Evolutionary conservation across 2,888 invertebrate genomes (phyloP).

Genomic region (Leptopilina myrica): DNA sequence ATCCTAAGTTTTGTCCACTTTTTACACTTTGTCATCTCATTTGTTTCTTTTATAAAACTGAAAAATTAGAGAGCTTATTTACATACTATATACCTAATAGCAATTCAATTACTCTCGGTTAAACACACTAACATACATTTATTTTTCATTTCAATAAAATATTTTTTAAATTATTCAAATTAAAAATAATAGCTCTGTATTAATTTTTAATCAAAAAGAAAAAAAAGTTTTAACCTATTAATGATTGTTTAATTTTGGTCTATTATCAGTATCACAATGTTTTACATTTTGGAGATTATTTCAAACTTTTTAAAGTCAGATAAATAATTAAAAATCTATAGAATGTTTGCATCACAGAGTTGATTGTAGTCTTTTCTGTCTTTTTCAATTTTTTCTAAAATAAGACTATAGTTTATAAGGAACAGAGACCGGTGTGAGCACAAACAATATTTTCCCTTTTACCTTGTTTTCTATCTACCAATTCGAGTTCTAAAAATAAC

Average conservation of each 20-base stretch:
- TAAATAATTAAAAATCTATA: neutral
- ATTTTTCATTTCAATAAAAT: constrained; percentile 6
- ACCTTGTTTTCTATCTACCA: neutral
- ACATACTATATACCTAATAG: constrained; percentile 24
- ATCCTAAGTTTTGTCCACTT: constrained; percentile 12
- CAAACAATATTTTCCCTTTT: constrained; percentile 19
- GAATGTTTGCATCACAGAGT: constrained; percentile 19
- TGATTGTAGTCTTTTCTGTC: constrained; percentile 21
- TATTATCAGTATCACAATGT: constrained; percentile 52
- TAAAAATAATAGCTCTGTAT: too few relatives aligned
- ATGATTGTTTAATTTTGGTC: constrained; percentile 43
- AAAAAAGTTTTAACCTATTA: too few relatives aligned
- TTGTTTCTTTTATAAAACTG: constrained; percentile 23
- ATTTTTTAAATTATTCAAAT: neutral
- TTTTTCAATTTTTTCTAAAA: neutral
- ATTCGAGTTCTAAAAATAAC: constrained; percentile 22
- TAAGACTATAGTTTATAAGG: neutral
- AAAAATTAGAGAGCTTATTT: constrained; percentile 33
- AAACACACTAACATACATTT: constrained; percentile 16
- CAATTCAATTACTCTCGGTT: constrained; percentile 14
- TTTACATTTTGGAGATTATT: constrained; percentile 42
- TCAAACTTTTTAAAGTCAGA: constrained; percentile 11
- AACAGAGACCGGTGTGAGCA: constrained; percentile 25
- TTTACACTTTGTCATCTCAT: constrained; percentile 24
- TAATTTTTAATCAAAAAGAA: too few relatives aligned